Evolutionary conservation across 2,888 invertebrate genomes (phyloP).

Genomic region (Mythimna pallens): DNA sequence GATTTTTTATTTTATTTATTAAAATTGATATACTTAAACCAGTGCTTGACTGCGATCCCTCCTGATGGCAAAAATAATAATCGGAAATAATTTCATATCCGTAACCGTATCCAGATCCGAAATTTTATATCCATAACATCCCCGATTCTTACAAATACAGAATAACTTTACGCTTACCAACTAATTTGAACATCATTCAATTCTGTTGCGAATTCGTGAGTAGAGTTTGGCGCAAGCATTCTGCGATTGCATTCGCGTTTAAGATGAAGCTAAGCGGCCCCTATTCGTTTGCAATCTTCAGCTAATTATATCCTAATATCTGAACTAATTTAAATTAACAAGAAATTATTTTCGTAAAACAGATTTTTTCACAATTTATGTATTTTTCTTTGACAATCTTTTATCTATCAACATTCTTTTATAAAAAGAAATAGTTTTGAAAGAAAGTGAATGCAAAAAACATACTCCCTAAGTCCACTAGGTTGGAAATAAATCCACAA

Average conservation of each 20-base stretch:
- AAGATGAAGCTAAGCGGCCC: background rate
- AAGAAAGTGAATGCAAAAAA: constrained; percentile 21
- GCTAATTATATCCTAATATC: background rate
- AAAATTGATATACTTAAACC: too few relatives aligned
- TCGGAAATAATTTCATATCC: too few relatives aligned
- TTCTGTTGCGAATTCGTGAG: constrained; percentile 2
- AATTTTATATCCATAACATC: too few relatives aligned
- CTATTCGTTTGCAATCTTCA: background rate
- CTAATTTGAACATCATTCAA: constrained; percentile 14
- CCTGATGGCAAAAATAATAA: too few relatives aligned
- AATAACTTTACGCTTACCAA: constrained; percentile 1
- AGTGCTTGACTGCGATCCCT: too few relatives aligned
- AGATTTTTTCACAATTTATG: constrained; percentile 1
- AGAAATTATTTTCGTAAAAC: background rate
- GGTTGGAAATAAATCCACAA: constrained; percentile 7
- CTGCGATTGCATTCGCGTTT: background rate
- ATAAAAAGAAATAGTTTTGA: background rate
- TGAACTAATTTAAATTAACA: too few relatives aligned
- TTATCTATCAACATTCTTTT: background rate
- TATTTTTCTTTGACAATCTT: background rate
- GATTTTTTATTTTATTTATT: too few relatives aligned
- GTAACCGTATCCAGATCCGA: too few relatives aligned
- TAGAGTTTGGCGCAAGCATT: background rate
- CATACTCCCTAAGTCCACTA: constrained; percentile 12
- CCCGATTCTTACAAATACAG: background rate